phyloP scores from a whole-genome alignment of 2,888 invertebrate species.

The Eupithecia exiguata region DNA sequence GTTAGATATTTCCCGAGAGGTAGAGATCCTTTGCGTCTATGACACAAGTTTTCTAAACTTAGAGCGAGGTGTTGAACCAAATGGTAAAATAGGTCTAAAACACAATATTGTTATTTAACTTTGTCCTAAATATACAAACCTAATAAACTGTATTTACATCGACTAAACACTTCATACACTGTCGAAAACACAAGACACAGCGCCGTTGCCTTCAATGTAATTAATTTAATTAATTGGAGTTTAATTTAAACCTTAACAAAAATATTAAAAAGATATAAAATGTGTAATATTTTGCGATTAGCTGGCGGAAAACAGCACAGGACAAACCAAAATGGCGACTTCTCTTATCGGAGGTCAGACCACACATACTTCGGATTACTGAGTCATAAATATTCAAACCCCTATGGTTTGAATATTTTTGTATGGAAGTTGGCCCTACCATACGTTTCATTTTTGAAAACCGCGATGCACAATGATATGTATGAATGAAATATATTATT shows the following conservation, averaged over 20 bases:
- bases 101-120: too few species aligned
- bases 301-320: background rate
- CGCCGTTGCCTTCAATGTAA: background rate
- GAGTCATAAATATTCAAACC: background rate
- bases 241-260: background rate
- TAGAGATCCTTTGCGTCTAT: too few species aligned
- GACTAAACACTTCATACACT: slow-evolving; percentile 1
- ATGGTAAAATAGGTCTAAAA: too few species aligned
- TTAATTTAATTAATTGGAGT: background rate
- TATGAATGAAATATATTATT: too few species aligned
- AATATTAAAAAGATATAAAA: background rate
- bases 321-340: background rate
- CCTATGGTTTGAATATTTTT: too few species aligned
- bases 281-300: background rate
- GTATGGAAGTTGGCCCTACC: too few species aligned
- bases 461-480: too few species aligned
- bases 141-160: slow-evolving; percentile 1
- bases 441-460: too few species aligned
- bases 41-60: too few species aligned
- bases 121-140: background rate
- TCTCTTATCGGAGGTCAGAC: background rate
- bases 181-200: background rate
- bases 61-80: too few species aligned
- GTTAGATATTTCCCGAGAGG: too few species aligned
- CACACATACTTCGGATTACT: background rate